phyloP scores from a whole-genome alignment of 2,888 invertebrate genomes.

The Plagodis pulveraria region DNA sequence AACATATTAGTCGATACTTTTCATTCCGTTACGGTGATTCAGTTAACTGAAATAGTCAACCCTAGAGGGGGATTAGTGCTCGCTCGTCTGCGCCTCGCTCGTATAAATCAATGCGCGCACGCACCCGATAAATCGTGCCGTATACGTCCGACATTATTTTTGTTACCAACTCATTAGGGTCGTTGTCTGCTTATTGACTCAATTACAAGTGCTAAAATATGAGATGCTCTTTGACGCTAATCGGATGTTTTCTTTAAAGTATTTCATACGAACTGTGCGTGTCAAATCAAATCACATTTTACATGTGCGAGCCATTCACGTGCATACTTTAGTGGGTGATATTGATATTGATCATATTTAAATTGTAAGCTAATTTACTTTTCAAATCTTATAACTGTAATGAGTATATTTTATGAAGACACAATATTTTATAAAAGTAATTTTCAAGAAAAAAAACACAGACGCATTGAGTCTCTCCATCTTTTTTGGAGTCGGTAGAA shows the following conservation, averaged over 20 bases:
- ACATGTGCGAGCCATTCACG: constrained; percentile 27
- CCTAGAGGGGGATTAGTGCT: constrained; percentile 73
- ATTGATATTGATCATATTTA: constrained; percentile 12
- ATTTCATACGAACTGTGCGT: constrained; percentile 57
- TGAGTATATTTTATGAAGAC: too few relatives aligned
- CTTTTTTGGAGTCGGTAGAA: too few relatives aligned
- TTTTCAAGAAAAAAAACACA: too few relatives aligned
- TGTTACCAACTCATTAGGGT: constrained; percentile 83
- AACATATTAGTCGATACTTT: too few relatives aligned
- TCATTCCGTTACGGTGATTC: neutral
- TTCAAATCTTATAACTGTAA: too few relatives aligned
- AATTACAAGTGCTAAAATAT: constrained; percentile 72
- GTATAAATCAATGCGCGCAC: constrained; percentile 81
- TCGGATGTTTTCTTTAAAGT: constrained; percentile 64
- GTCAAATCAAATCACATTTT: constrained; percentile 61
- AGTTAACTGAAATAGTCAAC: constrained; percentile 45
- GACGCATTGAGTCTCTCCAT: too few relatives aligned
- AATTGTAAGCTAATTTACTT: neutral
- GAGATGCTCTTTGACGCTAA: constrained; percentile 51
- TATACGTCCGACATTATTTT: constrained; percentile 82
- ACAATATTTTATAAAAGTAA: too few relatives aligned
- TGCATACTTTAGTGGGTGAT: constrained; percentile 23
- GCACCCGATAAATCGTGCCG: constrained; percentile 78
- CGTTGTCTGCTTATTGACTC: constrained; percentile 82
- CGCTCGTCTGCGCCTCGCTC: constrained; percentile 60